Percentiles rank a stretch among this genome's conserved stretches.
These are phyloP conservation scores for Hipposideros armiger DNA, from an alignment of 2,113 vertebrate genomes.

Conservation along the genomic window DNA sequence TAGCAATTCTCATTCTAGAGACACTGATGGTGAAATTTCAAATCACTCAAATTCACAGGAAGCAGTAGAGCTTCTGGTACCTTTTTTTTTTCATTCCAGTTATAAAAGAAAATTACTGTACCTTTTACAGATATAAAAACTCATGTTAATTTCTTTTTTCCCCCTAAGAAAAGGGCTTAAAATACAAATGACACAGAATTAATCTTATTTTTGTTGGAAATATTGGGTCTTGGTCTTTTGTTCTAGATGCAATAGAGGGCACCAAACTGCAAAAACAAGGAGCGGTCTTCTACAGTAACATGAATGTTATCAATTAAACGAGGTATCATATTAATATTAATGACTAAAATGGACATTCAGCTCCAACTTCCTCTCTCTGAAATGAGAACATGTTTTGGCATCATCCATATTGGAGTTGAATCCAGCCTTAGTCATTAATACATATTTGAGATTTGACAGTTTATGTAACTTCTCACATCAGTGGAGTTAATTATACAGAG, in stretches of 20 bases:
- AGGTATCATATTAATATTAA: neutral
- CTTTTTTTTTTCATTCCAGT: neutral
- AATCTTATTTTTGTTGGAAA: neutral
- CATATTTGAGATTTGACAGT: neutral
- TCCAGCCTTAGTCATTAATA: neutral
- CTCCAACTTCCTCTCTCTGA: neutral
- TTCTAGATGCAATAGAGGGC: neutral
- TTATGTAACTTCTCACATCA: neutral
- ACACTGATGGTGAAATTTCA: slow-evolving; percentile 19
- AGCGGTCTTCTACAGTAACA: neutral
- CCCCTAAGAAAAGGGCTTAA: neutral
- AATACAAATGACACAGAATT: slow-evolving; percentile 30
- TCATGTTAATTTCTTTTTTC: neutral
- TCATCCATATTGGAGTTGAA: neutral
- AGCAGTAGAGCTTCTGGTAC: neutral
- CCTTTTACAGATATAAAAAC: neutral
- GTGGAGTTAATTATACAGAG: neutral
- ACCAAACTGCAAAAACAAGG: neutral
- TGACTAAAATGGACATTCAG: neutral
- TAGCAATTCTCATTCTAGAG: slow-evolving; percentile 28
- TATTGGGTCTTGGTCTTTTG: neutral
- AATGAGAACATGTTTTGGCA: neutral
- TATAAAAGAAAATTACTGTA: slow-evolving; percentile 45
- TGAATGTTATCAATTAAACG: neutral
- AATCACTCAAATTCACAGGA: slow-evolving; percentile 32